These are phyloP conservation scores for Phrixothrix hirtus DNA, from an alignment of 2,888 invertebrate genomes.

Conservation along the genomic window DNA sequence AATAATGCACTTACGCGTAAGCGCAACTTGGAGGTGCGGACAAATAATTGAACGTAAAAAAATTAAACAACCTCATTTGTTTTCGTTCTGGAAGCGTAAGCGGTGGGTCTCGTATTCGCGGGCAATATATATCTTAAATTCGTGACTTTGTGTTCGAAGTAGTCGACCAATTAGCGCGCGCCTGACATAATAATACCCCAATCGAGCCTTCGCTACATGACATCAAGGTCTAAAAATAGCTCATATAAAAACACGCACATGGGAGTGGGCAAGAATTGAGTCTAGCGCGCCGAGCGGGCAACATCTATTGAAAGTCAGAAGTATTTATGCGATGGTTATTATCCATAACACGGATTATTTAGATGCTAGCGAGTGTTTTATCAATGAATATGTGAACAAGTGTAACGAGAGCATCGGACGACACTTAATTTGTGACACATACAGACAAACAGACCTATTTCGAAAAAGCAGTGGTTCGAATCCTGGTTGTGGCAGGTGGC, in stretches of 20 bases:
- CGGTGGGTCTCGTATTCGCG: conserved; percentile 39
- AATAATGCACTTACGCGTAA: not conserved
- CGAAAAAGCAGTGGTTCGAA: conserved; percentile 43
- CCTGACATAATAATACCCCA: conserved; percentile 49
- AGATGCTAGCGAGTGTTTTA: conserved; percentile 44
- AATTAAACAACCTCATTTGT: conserved; percentile 40
- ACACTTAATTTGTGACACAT: conserved; percentile 44
- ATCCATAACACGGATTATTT: conserved; percentile 45
- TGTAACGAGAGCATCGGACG: conserved; percentile 42
- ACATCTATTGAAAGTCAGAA: conserved; percentile 41
- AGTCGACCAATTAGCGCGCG: conserved; percentile 43
- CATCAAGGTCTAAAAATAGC: conserved; percentile 53
- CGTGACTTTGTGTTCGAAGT: conserved; percentile 40
- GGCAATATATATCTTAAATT: conserved; percentile 42
- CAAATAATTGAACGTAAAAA: conserved; percentile 26
- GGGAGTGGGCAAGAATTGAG: conserved; percentile 52
- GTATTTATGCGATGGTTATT: conserved; percentile 53
- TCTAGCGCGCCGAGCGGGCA: conserved; percentile 51
- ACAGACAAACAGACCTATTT: conserved; percentile 36
- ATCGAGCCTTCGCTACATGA: conserved; percentile 42
- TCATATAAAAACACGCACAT: conserved; percentile 49
- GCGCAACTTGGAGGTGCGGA: conserved; percentile 13
- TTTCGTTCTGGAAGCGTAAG: conserved; percentile 42
- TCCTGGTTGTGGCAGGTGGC: conserved; percentile 51
- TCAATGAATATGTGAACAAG: conserved; percentile 46